Conservation (phyloP, 2,888 invertebrate genomes). For the Choreutis nemorana region DNA sequence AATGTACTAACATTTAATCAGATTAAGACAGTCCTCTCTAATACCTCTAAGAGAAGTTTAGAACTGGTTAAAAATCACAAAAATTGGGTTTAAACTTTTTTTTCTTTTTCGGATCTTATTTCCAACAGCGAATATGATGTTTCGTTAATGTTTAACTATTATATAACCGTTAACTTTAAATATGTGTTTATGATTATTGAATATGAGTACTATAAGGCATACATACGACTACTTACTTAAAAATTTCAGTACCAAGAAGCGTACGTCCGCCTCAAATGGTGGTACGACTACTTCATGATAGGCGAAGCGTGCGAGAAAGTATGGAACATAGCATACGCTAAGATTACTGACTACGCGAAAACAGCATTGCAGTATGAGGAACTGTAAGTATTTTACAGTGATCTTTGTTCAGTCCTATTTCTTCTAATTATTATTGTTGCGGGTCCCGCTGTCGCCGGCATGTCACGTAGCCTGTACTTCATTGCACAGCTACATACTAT, state of each 20-base stretch:
- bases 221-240: slow-evolving; percentile 2
- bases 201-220: not conserved
- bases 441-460: too few species aligned
- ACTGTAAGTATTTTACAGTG: slow-evolving; percentile 58
- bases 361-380: slow-evolving; percentile 85
- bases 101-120: too few species aligned
- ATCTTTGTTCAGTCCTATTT: too few species aligned
- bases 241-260: slow-evolving; percentile 64
- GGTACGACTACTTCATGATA: slow-evolving; percentile 79
- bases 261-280: slow-evolving; percentile 71
- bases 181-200: not conserved
- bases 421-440: too few species aligned
- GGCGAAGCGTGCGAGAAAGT: slow-evolving; percentile 72
- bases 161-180: not conserved
- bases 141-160: not conserved
- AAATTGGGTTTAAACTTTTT: too few species aligned
- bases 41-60: not conserved
- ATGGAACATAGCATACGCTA: slow-evolving; percentile 72
- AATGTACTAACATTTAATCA: too few species aligned
- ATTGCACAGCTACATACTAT: too few species aligned
- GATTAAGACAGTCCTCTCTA: not conserved
- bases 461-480: too few species aligned
- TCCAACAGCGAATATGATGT: too few species aligned
- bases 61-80: too few species aligned
- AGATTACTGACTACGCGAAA: slow-evolving; percentile 75